A percentile compares a stretch with the other conserved stretches of the same genome.
phyloP scores from a whole-genome alignment of 2,113 vertebrate species.

The Cariama cristata region DNA sequence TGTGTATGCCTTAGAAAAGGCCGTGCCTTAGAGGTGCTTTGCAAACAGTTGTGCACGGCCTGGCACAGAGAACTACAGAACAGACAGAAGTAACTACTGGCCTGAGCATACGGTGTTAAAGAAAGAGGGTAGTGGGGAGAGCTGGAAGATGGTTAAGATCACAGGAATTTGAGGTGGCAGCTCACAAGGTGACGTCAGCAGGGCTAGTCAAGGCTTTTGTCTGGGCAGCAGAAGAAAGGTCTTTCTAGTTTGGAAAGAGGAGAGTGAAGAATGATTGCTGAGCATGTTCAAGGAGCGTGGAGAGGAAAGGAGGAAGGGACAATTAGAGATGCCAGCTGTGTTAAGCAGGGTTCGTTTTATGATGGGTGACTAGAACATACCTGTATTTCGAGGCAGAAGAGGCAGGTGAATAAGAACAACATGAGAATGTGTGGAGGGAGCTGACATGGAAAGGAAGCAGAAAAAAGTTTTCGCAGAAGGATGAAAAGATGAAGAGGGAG shows the following conservation, averaged over 20 bases:
- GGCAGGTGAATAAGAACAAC: not conserved
- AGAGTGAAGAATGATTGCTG: not conserved
- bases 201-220: fast-evolving
- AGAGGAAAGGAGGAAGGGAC: not conserved
- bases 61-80: not conserved
- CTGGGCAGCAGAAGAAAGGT: not conserved
- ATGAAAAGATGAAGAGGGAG: not conserved
- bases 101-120: not conserved
- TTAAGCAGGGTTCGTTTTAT: not conserved
- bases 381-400: not conserved
- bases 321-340: not conserved
- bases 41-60: not conserved
- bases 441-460: not conserved
- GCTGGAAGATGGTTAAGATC: not conserved
- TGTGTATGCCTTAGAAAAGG: not conserved
- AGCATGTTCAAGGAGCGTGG: not conserved
- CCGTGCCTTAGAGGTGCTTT: no score
- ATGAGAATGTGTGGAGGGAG: not conserved
- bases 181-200: not conserved
- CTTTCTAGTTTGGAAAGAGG: not conserved
- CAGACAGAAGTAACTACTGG: no score
- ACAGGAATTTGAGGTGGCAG: not conserved
- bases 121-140: not conserved
- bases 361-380: not conserved
- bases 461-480: not conserved